Evolutionary conservation across 2,888 invertebrate species (phyloP).

Genomic region (Sinopyrophorus schimmeli): DNA sequence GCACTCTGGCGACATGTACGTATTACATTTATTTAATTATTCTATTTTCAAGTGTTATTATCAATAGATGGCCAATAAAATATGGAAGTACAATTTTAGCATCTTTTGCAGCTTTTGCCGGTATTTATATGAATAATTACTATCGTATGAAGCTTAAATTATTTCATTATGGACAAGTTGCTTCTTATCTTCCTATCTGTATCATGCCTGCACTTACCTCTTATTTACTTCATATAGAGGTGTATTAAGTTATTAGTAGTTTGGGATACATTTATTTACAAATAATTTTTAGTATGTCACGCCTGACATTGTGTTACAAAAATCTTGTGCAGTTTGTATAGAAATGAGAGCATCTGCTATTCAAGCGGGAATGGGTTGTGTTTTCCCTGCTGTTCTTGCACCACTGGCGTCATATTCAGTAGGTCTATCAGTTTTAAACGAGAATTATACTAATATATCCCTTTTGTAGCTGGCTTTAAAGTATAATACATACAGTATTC

Average conservation of each 20-base stretch:
- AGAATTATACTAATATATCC: background rate
- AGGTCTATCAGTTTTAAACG: conserved; percentile 40
- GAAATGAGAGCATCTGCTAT: conserved; percentile 63
- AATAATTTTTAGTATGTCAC: conserved; percentile 58
- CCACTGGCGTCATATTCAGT: conserved; percentile 66
- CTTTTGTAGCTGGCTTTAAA: conserved; percentile 63
- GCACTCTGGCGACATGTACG: conserved; percentile 64
- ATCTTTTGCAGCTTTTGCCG: conserved; percentile 58
- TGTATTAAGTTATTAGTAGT: conserved; percentile 44
- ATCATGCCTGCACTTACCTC: conserved; percentile 63
- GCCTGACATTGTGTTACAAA: conserved; percentile 61
- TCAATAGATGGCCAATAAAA: conserved; percentile 61
- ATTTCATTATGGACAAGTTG: conserved; percentile 60
- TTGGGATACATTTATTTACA: background rate
- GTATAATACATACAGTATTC: conserved; percentile 66
- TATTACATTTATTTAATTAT: no score
- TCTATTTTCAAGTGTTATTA: no score
- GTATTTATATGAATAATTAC: conserved; percentile 64
- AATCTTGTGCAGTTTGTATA: conserved; percentile 67
- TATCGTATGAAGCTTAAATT: conserved; percentile 67
- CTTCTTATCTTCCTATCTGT: conserved; percentile 65
- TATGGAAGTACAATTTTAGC: conserved; percentile 61
- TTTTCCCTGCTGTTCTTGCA: conserved; percentile 65
- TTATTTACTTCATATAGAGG: conserved; percentile 61
- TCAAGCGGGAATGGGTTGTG: conserved; percentile 59